Evolutionary conservation across 2,113 vertebrate species (phyloP).

Genomic region (Tragelaphus buxtoni): DNA sequence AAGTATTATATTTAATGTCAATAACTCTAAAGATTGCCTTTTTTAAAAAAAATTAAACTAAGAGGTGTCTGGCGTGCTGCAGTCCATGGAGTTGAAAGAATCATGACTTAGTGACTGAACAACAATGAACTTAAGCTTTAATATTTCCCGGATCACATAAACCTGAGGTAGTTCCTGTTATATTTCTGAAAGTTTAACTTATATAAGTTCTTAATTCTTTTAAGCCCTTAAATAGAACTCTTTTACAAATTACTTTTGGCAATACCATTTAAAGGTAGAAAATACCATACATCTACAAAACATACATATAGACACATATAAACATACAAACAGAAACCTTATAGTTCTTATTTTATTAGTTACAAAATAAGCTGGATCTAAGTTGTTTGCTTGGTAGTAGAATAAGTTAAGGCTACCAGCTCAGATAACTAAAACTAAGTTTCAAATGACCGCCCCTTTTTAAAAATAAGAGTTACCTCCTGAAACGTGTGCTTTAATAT

Average conservation of each 20-base stretch:
- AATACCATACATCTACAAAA: background rate
- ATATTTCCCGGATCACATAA: background rate
- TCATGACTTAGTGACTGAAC: background rate
- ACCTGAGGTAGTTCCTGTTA: background rate
- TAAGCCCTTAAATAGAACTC: background rate
- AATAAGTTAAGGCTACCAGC: background rate
- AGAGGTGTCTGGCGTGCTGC: background rate
- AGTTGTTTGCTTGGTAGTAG: background rate
- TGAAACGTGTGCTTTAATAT: background rate
- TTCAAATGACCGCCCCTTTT: background rate
- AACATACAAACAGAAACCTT: background rate
- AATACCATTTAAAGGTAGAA: background rate
- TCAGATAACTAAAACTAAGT: background rate
- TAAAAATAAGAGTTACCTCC: background rate
- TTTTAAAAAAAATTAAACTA: background rate
- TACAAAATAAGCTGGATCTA: background rate
- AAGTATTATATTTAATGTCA: background rate
- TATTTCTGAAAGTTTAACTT: background rate
- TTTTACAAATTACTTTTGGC: background rate
- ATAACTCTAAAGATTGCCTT: background rate
- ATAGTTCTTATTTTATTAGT: background rate
- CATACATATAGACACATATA: background rate
- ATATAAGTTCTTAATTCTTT: background rate
- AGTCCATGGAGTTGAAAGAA: background rate
- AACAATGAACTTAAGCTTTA: background rate